Conservation (phyloP, 2,888 invertebrate species). For the Ommatoiulus sabulosus region DNA sequence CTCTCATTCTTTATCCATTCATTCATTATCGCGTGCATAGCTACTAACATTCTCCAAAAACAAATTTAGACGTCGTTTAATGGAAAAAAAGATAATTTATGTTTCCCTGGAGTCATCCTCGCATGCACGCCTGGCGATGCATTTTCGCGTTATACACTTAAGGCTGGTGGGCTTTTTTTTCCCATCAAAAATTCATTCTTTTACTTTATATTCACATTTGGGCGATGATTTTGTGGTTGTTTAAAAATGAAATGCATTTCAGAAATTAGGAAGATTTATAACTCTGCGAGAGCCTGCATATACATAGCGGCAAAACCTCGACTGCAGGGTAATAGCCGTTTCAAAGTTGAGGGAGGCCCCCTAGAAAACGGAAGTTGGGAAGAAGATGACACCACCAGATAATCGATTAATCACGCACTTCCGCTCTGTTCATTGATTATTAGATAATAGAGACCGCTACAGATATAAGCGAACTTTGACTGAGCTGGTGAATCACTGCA, state of each 20-base stretch:
- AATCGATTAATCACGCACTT: conserved; percentile 36
- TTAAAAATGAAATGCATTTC: conserved; percentile 29
- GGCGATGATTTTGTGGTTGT: conserved; percentile 40
- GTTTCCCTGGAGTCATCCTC: conserved; percentile 37
- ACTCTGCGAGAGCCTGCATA: neutral
- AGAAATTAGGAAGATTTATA: conserved; percentile 38
- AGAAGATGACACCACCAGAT: conserved; percentile 36
- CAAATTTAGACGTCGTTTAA: conserved; percentile 31
- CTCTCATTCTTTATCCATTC: conserved; percentile 15
- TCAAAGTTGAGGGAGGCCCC: neutral
- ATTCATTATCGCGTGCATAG: conserved; percentile 5
- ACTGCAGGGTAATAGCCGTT: neutral
- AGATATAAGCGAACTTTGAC: neutral
- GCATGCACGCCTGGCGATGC: neutral
- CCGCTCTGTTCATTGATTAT: conserved; percentile 36
- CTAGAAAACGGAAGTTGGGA: conserved; percentile 32
- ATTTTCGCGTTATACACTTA: neutral
- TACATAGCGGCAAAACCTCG: neutral
- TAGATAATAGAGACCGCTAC: neutral
- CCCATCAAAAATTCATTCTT: conserved; percentile 37
- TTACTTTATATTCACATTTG: conserved; percentile 27
- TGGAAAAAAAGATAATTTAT: conserved; percentile 26
- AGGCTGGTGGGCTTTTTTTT: conserved; percentile 8
- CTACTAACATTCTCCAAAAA: conserved; percentile 11
- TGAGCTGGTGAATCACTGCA: neutral